Percentiles rank a stretch among this genome's conserved stretches.
phyloP scores from a whole-genome alignment of 2,888 invertebrate species.

The Orgyia antiqua region DNA sequence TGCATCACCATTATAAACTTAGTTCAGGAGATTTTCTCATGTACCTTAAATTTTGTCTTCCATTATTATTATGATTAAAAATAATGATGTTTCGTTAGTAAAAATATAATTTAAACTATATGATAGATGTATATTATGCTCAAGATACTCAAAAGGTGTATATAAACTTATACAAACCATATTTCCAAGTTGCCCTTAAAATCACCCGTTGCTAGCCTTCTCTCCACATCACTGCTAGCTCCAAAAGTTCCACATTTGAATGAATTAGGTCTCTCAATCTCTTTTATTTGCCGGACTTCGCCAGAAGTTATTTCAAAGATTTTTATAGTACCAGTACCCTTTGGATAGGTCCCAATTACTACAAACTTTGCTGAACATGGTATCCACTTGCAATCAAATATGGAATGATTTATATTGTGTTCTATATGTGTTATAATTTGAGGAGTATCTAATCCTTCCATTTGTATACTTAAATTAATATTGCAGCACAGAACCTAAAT shows the following conservation, averaged over 20 bases:
- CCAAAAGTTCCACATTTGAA: constrained; percentile 97
- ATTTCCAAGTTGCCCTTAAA: constrained; percentile 91
- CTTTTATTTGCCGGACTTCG: constrained; percentile 82
- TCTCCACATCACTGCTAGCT: constrained; percentile 87
- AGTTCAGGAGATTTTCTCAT: too few species aligned
- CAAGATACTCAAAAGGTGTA: too few species aligned
- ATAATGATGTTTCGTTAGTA: too few species aligned
- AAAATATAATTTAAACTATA: too few species aligned
- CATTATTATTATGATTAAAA: too few species aligned
- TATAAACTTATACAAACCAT: constrained; percentile 76
- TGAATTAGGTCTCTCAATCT: constrained; percentile 88
- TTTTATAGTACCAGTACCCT: constrained; percentile 91
- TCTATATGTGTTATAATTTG: constrained; percentile 94
- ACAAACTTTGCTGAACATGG: constrained; percentile 96
- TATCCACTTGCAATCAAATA: constrained; percentile 97
- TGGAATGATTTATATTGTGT: constrained; percentile 87
- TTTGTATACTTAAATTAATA: constrained; percentile 1
- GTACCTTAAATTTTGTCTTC: too few species aligned
- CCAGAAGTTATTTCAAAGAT: constrained; percentile 87
- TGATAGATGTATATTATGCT: too few species aligned
- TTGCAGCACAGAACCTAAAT: background rate
- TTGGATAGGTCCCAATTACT: constrained; percentile 90
- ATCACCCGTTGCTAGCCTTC: constrained; percentile 93
- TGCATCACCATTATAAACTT: too few species aligned
- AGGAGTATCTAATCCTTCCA: constrained; percentile 83